Base-by-base conservation (phyloP, 2,797 vertebrate species). In the Phyllotis vaccarum region DNA sequence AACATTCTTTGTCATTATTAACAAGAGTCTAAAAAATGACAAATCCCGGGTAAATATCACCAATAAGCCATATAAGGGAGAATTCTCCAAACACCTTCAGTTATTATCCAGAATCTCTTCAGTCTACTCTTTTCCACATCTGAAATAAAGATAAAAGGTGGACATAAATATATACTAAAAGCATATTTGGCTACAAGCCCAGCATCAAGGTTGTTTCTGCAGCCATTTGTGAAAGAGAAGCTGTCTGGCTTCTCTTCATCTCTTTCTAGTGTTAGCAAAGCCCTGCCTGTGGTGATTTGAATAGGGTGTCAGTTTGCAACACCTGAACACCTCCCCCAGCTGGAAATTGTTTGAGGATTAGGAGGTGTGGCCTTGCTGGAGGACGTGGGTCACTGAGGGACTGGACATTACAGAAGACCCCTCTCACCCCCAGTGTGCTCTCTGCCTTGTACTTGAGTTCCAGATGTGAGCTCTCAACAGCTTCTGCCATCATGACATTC, bases 11-110 rank as follows among this genome's bases (percentile, higher is more conserved):
- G 83, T 68, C 40, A 86, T 62, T 79, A 75, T 70, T 21, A 86
- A 75, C n/a, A 70, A 86, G 21, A 96, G 5, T 72, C 85, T 87
- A 95, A 78, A 78, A 27, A 83, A 82, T 70, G 86, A 85, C 74
- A 19, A 80, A 86, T 56, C 40, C 21, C 68, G 91, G 29, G 29
- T 66, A 58, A 96, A 29, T 81, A 66, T 68, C 82, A 86, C 66
- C 49, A 58, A 1, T 43, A 88, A 94, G 22, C 34, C 52, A 92
- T 22, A 66, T 80, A 40, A 95, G 29, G 13, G 21, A 93, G 46
- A 94, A 90, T 66, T 87, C 49, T 74, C 27, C 14, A 92, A 89
- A 95, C 76, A 81, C 76, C 75, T 95, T 91, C 56, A 78, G 40
- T 46, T 46, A 62, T 40, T 80, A 68, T 37, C 24, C 93, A 46